These are phyloP conservation scores for Arctia plantaginis DNA, from an alignment of 2,888 invertebrate species.

Conservation along the genomic window DNA sequence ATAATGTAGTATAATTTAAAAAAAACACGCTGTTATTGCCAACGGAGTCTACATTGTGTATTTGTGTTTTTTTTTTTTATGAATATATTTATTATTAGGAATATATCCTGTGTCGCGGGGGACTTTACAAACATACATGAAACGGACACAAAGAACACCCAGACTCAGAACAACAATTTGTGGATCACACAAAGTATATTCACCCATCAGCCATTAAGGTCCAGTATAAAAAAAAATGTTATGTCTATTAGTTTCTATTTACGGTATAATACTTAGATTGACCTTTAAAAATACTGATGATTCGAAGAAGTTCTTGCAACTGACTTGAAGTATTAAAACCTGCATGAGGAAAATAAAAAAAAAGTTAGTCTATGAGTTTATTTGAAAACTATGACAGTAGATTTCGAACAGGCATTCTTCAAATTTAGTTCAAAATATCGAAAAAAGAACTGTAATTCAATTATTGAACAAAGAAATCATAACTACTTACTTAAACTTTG, in stretches of 20 bases:
- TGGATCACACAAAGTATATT: no score
- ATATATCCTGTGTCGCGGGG: no score
- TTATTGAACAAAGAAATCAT: no score
- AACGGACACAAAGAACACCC: no score
- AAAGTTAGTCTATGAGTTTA: not conserved
- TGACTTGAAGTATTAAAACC: slow-evolving; percentile 8
- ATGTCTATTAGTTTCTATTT: slow-evolving; percentile 5
- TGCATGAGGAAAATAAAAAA: slow-evolving; percentile 13
- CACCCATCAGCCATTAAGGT: not conserved
- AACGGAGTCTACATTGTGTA: not conserved
- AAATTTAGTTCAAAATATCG: not conserved
- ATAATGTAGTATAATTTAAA: not conserved
- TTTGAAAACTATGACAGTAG: not conserved
- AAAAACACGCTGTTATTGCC: not conserved
- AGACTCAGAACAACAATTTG: no score
- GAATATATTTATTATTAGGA: no score
- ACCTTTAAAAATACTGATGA: slow-evolving; percentile 11
- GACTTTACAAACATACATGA: no score
- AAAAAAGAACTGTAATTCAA: not conserved
- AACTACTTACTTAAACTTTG: no score
- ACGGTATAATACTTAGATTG: slow-evolving; percentile 8
- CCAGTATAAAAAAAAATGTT: not conserved
- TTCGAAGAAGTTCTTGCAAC: slow-evolving; percentile 14
- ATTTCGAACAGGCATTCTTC: not conserved
- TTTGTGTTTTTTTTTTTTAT: no score